These are phyloP conservation scores for Sinelater perroti DNA, from an alignment of 2,888 invertebrate genomes.

Conservation along the genomic window DNA sequence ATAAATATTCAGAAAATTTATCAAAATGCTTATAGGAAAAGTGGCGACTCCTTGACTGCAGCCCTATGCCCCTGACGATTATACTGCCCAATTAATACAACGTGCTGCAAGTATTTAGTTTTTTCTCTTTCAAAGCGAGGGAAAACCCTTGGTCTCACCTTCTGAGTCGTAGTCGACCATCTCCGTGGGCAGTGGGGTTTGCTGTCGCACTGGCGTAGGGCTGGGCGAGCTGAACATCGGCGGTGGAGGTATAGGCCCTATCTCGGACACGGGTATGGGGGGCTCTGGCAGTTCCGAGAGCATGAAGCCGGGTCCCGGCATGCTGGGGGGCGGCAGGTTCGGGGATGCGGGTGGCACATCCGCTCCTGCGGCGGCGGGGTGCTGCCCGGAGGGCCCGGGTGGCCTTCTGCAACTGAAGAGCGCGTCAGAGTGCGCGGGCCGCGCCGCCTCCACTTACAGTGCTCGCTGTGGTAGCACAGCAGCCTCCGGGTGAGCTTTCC, in stretches of 20 bases:
- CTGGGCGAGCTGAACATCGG: conserved; percentile 95
- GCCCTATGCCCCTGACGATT: too few relatives aligned
- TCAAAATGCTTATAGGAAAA: too few relatives aligned
- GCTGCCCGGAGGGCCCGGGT: conserved; percentile 58
- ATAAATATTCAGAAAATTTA: too few relatives aligned
- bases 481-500: conserved; percentile 79
- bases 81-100: too few relatives aligned
- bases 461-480: conserved; percentile 83
- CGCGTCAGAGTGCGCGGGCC: not conserved
- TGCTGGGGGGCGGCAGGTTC: conserved; percentile 47
- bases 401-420: conserved; percentile 68
- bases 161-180: conserved; percentile 70
- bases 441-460: conserved; percentile 64
- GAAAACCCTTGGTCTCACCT: conserved; percentile 63
- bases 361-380: conserved; percentile 60
- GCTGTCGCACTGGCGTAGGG: conserved; percentile 71
- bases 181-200: conserved; percentile 54
- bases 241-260: conserved; percentile 84
- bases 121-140: too few relatives aligned
- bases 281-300: conserved; percentile 90
- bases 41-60: too few relatives aligned
- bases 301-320: conserved; percentile 64
- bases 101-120: too few relatives aligned
- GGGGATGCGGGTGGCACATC: conserved; percentile 52
- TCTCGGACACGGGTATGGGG: conserved; percentile 90